Evolutionary conservation across 2,888 invertebrate genomes (phyloP).

Genomic region (Leptarthrus brevirostris): DNA sequence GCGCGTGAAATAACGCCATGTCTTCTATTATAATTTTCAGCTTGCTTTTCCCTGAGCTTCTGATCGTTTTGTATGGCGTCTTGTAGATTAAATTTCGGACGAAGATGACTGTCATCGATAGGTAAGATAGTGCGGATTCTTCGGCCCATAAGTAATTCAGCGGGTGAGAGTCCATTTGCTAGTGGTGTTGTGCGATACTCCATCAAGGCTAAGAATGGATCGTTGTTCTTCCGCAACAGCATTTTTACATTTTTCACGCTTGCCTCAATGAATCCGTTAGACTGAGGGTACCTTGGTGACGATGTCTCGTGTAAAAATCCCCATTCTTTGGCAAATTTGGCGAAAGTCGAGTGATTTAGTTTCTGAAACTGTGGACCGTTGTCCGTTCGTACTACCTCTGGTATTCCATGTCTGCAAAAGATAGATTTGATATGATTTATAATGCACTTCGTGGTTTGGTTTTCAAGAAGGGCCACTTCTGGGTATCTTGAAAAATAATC

Average conservation of each 20-base stretch:
- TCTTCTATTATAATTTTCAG: not conserved
- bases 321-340: constrained; percentile 33
- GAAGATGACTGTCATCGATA: not conserved
- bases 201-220: not conserved
- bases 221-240: not conserved
- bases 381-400: no score
- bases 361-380: no score
- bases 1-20: not conserved
- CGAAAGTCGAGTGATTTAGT: no score
- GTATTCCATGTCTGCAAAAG: no score
- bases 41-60: not conserved
- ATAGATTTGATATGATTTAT: constrained; percentile 30
- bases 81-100: not conserved
- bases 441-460: not conserved
- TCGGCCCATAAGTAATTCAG: not conserved
- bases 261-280: constrained; percentile 34
- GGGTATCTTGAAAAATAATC: no score
- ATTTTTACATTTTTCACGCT: not conserved
- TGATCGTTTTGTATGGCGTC: not conserved
- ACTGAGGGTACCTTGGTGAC: constrained; percentile 5
- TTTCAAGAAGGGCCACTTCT: constrained; percentile 16
- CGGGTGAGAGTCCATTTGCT: not conserved
- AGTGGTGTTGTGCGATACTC: constrained; percentile 3
- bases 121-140: not conserved
- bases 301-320: constrained; percentile 22